Conservation (phyloP, 2,888 invertebrate species). For the Adineta ricciae region DNA sequence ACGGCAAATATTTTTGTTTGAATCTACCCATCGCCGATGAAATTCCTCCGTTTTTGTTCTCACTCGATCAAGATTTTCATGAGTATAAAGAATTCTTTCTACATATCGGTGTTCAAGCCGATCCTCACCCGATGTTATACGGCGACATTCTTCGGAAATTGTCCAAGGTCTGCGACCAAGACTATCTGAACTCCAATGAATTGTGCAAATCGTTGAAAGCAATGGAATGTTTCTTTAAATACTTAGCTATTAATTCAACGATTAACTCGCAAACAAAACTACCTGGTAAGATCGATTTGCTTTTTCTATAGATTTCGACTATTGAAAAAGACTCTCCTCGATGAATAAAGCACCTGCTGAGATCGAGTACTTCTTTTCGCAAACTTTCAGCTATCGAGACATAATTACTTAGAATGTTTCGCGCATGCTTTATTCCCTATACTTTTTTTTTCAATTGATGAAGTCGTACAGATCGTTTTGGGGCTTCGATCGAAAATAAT, state of each 20-base stretch:
- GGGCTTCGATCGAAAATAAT: too few relatives aligned
- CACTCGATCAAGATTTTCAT: slow-evolving; percentile 14
- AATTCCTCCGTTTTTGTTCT: slow-evolving; percentile 30
- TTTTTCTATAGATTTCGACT: neutral
- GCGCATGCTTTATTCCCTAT: too few relatives aligned
- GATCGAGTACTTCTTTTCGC: too few relatives aligned
- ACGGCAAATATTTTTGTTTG: slow-evolving; percentile 23
- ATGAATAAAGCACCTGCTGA: too few relatives aligned
- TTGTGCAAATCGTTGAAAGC: slow-evolving; percentile 33
- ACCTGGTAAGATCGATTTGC: slow-evolving; percentile 1
- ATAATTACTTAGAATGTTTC: too few relatives aligned
- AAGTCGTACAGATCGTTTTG: too few relatives aligned
- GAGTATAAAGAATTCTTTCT: slow-evolving; percentile 28
- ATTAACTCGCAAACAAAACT: slow-evolving; percentile 24
- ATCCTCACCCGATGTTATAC: slow-evolving; percentile 27
- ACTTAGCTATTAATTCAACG: neutral
- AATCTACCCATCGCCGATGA: slow-evolving; percentile 24
- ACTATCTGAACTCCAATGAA: slow-evolving; percentile 34
- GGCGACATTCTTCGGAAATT: slow-evolving; percentile 33
- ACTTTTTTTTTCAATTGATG: too few relatives aligned
- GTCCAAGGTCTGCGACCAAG: slow-evolving; percentile 30
- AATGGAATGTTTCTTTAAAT: slow-evolving; percentile 34
- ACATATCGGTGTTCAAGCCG: slow-evolving; percentile 24
- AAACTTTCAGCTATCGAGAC: too few relatives aligned
- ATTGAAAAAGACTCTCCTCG: neutral